These are phyloP conservation scores for Lasiommata megera DNA, from an alignment of 2,888 invertebrate species.

Conservation along the genomic window DNA sequence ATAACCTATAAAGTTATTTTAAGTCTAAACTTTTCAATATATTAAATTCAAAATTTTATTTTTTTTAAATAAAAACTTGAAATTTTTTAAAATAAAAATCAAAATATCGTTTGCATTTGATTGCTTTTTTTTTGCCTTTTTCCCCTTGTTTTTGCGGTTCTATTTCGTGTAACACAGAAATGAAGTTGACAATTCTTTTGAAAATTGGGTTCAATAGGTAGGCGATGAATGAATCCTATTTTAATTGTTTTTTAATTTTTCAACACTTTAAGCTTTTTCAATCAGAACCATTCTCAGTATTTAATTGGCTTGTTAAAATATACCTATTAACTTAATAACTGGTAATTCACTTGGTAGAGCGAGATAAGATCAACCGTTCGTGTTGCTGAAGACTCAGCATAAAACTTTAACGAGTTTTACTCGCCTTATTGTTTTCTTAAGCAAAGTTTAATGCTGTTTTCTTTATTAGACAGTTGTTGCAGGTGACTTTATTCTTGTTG, in stretches of 20 bases:
- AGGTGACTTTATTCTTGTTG: not conserved
- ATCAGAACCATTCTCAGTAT: not conserved
- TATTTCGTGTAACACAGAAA: too few relatives aligned
- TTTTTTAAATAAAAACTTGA: too few relatives aligned
- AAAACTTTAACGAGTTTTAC: constrained; percentile 1
- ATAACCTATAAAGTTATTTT: too few relatives aligned
- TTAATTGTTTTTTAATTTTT: not conserved
- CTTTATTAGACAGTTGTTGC: not conserved
- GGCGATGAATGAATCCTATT: too few relatives aligned
- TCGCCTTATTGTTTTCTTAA: not conserved
- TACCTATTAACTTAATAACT: constrained; percentile 11
- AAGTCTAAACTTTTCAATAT: too few relatives aligned
- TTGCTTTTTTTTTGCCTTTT: too few relatives aligned
- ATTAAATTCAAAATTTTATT: too few relatives aligned
- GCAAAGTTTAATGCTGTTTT: not conserved
- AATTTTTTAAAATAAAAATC: too few relatives aligned
- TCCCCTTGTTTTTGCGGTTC: too few relatives aligned
- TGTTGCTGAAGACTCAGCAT: constrained; percentile 2
- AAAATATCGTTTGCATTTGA: too few relatives aligned
- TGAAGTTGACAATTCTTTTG: too few relatives aligned
- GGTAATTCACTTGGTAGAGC: constrained; percentile 2
- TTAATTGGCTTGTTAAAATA: not conserved
- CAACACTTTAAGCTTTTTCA: not conserved
- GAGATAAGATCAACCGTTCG: constrained; percentile 12
- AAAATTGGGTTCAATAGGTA: too few relatives aligned